Evolutionary conservation across 2,888 invertebrate genomes (phyloP), one percentile per base, ranked within the genome.

Genomic region (Mesoligia furuncula): DNA sequence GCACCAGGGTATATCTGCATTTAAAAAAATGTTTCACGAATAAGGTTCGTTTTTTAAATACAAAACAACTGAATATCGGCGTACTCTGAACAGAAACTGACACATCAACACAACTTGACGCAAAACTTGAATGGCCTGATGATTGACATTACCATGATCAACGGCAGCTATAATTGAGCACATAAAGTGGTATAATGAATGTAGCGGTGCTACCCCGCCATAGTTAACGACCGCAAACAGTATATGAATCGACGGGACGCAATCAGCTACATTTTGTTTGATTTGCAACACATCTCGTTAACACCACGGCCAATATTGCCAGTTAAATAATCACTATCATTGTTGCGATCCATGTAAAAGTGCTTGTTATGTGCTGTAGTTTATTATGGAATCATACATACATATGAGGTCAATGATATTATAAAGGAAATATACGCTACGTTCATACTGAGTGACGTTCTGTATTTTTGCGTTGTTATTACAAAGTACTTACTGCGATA

Each of bases 171-270:
- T 85, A 87, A 87, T 75, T 75, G 76, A 66, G 72, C 59, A 70
- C 68, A 81, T 73, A 84, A 75, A 87, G 72, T 65, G 78, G 42
- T 72, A 84, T 85, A 85, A 81, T 85, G 85, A 87, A 81, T 78
- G 76, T 72, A 66, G 76, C 69, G 27, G 51, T 61, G 17, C 74
- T 24, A 13, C 54, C n/a, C 74, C 71, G 48, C 70, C 74, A 68
- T 94, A 92, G 94, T 94, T 93, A 94, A 91, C 90, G 87, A 91
- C 94, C 93, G 90, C 94, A 94, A 94, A 94, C 83, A 84, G 91
- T 88, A 90, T 90, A 91, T 91, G 91, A 90, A 90, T 81, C 89
- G 87, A 68, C 80, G 90, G 85, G 81, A 87, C 88, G 91, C 93
- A 94, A 93, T 94, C 93, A 94, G 90, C 84, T 81, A 85, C 89